Conservation (phyloP, 2,113 vertebrate species). For the Aleadryas rufinucha region DNA sequence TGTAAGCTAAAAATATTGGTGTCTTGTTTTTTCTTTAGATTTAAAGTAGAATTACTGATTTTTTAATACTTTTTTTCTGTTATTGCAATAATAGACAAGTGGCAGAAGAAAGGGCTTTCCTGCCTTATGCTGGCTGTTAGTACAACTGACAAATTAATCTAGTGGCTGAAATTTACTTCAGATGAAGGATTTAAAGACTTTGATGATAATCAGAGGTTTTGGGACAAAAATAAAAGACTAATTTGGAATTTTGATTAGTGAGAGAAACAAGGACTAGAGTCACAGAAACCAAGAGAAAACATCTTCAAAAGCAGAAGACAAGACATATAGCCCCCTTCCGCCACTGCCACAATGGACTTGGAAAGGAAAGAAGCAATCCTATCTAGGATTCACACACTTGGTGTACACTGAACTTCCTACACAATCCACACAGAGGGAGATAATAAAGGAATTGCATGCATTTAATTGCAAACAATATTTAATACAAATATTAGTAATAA, state of each 20-base stretch:
- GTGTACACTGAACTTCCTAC: background rate
- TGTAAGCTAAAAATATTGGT: background rate
- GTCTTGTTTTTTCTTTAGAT: background rate
- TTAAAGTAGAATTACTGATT: background rate
- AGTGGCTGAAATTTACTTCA: background rate
- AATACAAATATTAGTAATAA: background rate
- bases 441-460: background rate
- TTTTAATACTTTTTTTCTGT: background rate
- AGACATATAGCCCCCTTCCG: background rate
- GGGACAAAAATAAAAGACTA: background rate
- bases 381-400: background rate
- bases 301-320: background rate
- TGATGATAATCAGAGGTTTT: background rate
- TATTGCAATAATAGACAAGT: background rate
- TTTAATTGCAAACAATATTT: background rate
- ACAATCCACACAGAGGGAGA: background rate
- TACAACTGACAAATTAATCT: background rate
- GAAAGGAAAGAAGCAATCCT: background rate
- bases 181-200: constrained; percentile 13
- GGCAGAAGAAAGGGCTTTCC: background rate
- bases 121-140: background rate
- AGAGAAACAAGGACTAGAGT: background rate
- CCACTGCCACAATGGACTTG: background rate
- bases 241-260: constrained; percentile 1
- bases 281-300: background rate